Percentiles rank a stretch among this genome's conserved stretches.
Conservation (phyloP, 2,113 vertebrate species). For the Siphamia tubifer region DNA sequence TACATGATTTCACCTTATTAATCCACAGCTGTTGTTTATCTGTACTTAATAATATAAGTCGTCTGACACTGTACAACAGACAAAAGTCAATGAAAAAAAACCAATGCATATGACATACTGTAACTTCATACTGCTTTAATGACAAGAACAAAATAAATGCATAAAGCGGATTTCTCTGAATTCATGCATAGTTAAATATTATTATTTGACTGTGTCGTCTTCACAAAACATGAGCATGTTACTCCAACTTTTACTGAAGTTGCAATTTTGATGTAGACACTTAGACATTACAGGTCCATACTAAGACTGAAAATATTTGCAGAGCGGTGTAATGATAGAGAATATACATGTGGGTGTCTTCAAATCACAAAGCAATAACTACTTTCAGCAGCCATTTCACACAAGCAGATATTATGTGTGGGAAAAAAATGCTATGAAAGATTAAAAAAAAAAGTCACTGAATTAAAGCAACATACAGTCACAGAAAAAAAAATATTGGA, state of each 20-base stretch:
- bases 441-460: no score
- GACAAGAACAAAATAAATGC: background rate
- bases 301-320: background rate
- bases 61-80: conserved; percentile 1
- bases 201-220: background rate
- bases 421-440: no score
- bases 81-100: conserved; percentile 31
- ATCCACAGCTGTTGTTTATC: conserved; percentile 39
- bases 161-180: background rate
- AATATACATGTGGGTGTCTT: background rate
- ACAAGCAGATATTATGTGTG: no score
- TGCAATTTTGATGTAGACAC: conserved; percentile 13
- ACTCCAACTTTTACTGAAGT: background rate
- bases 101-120: conserved; percentile 7
- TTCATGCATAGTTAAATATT: conserved; percentile 2
- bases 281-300: no score
- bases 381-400: background rate
- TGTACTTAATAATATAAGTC: no score
- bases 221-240: background rate
- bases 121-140: conserved; percentile 25
- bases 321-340: background rate
- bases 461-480: no score
- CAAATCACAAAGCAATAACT: background rate
- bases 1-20: conserved; percentile 41
- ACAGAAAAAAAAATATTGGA: no score